These are phyloP conservation scores for Grallaria varia DNA, from an alignment of 2,113 vertebrate genomes.

Conservation along the genomic window DNA sequence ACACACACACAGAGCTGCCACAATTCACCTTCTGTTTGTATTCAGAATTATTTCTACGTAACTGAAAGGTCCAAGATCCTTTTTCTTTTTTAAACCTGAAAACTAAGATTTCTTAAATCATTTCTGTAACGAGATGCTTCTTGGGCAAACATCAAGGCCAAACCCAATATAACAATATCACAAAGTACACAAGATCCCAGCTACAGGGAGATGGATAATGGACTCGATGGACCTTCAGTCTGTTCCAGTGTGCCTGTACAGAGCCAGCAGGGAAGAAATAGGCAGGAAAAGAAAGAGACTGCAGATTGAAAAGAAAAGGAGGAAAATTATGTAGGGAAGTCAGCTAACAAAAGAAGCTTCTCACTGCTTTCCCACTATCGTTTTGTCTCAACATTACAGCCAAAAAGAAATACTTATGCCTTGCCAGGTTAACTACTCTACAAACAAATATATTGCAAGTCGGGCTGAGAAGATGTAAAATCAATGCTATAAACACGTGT, in stretches of 20 bases:
- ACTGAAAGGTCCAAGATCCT: neutral
- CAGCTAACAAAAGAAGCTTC: neutral
- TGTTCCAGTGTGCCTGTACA: neutral
- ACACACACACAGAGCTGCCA: fast-evolving
- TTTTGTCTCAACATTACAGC: neutral
- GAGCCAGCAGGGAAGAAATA: neutral
- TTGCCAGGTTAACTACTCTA: neutral
- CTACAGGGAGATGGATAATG: neutral
- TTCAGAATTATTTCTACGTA: neutral
- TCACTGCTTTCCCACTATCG: neutral
- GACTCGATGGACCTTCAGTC: neutral
- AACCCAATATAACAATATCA: neutral
- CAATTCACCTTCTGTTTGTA: neutral
- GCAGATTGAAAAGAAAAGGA: neutral
- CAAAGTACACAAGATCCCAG: neutral
- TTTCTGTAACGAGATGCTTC: neutral
- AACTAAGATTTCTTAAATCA: neutral
- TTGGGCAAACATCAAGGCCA: neutral
- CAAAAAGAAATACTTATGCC: neutral
- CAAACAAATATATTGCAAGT: constrained; percentile 15
- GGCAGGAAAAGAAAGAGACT: neutral
- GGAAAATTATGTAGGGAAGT: neutral
- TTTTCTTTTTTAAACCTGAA: neutral
- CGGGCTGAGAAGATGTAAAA: constrained; percentile 10
- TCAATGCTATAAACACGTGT: constrained; percentile 26